phyloP scores from a whole-genome alignment of 2,888 invertebrate genomes.

The Notodonta dromedarius region DNA sequence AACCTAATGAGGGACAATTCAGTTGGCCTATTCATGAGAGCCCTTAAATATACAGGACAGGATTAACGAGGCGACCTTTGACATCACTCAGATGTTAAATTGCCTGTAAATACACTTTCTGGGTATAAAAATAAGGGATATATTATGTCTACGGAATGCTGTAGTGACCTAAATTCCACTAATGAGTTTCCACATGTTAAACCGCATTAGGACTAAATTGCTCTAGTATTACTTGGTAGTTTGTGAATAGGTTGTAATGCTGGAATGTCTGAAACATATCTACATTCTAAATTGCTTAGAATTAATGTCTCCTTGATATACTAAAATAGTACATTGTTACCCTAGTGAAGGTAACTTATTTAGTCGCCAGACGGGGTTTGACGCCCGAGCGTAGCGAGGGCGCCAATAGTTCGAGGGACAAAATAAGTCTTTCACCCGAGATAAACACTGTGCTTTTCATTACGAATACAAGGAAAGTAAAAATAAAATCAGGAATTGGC shows the following conservation, averaged over 20 bases:
- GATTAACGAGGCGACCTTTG: constrained; percentile 14
- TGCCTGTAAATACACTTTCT: constrained; percentile 22
- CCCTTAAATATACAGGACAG: not conserved
- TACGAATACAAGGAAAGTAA: too few species aligned
- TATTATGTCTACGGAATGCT: constrained; percentile 27
- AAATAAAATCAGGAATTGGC: too few species aligned
- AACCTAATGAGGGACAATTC: constrained; percentile 4
- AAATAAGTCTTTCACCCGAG: too few species aligned
- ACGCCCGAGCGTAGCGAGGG: too few species aligned
- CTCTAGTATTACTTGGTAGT: not conserved
- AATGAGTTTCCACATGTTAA: constrained; percentile 6
- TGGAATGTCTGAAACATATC: not conserved
- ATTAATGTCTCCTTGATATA: not conserved
- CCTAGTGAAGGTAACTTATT: too few species aligned
- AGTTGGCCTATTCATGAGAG: constrained; percentile 1
- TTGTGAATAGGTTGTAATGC: not conserved
- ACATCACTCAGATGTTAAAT: constrained; percentile 32
- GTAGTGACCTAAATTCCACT: not conserved
- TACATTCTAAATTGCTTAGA: not conserved
- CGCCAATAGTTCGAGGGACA: too few species aligned
- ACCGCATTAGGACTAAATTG: constrained; percentile 1
- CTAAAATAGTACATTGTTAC: too few species aligned
- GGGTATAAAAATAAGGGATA: constrained; percentile 22
- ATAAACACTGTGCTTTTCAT: too few species aligned
- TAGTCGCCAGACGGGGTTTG: too few species aligned